These are phyloP conservation scores for Meliscaeva auricollis DNA, from an alignment of 2,888 invertebrate species.

Conservation along the genomic window DNA sequence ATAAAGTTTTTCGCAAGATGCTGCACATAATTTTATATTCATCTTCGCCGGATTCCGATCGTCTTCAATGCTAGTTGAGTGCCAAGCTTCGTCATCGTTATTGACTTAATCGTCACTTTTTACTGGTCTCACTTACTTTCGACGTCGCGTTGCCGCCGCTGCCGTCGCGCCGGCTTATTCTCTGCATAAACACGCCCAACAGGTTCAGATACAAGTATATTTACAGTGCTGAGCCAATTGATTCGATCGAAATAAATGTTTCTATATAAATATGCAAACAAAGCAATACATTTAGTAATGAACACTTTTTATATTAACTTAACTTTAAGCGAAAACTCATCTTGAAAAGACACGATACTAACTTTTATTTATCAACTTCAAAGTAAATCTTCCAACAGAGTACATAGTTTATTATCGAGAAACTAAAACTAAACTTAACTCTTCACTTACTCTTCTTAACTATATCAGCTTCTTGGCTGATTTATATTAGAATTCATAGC, in stretches of 20 bases:
- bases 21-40: constrained; percentile 32
- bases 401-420: no score
- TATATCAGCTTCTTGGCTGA: no score
- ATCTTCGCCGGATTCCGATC: constrained; percentile 24
- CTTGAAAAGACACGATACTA: no score
- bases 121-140: constrained; percentile 14
- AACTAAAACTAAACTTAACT: no score
- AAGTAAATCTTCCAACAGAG: no score
- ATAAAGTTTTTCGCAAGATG: constrained; percentile 67
- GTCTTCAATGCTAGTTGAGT: constrained; percentile 31
- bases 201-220: constrained; percentile 7
- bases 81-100: constrained; percentile 58
- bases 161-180: constrained; percentile 31
- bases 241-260: neutral
- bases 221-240: neutral
- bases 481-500: no score
- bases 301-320: no score
- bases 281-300: no score
- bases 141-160: neutral
- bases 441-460: no score
- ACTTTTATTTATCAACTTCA: no score
- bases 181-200: constrained; percentile 29
- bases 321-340: no score
- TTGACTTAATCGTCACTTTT: constrained; percentile 51
- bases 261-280: no score